Percentiles rank a stretch among this genome's conserved stretches.
phyloP scores from a whole-genome alignment of 2,797 vertebrate genomes.

The Dermochelys coriacea region DNA sequence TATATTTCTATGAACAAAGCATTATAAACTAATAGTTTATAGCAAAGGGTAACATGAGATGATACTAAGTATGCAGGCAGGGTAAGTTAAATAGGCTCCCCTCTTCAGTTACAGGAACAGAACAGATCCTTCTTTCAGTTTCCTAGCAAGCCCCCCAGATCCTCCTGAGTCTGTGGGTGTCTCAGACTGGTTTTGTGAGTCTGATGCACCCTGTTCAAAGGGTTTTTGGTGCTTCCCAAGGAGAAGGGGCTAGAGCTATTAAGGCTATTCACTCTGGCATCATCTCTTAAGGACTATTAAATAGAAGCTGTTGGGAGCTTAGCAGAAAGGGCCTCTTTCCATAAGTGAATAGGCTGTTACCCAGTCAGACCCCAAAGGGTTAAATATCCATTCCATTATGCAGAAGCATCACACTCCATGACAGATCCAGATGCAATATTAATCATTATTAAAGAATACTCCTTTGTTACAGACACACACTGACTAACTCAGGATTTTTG shows the following conservation, averaged over 20 bases:
- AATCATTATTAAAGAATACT: background rate
- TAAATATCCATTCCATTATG: background rate
- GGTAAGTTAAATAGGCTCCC: background rate
- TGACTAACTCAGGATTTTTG: background rate
- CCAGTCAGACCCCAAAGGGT: background rate
- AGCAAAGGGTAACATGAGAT: background rate
- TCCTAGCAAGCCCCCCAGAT: background rate
- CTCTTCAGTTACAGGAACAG: background rate
- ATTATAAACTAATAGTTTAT: background rate
- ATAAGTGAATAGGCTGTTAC: background rate
- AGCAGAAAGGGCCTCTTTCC: background rate
- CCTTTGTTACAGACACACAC: background rate
- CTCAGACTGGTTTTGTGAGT: background rate
- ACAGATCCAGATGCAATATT: background rate
- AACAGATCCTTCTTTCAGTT: background rate
- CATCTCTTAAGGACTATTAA: background rate
- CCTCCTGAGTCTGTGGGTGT: background rate
- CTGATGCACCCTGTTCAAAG: background rate
- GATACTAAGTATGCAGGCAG: background rate
- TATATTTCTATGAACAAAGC: background rate
- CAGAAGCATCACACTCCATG: background rate
- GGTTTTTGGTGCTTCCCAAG: background rate
- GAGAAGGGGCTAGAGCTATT: background rate
- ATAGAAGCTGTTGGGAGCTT: rapidly evolving
- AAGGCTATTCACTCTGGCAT: background rate